Percentiles rank a stretch among this genome's conserved stretches.
These are phyloP conservation scores for Polypedilum pembai DNA, from an alignment of 1,140 invertebrate genomes.

Conservation along the genomic window DNA sequence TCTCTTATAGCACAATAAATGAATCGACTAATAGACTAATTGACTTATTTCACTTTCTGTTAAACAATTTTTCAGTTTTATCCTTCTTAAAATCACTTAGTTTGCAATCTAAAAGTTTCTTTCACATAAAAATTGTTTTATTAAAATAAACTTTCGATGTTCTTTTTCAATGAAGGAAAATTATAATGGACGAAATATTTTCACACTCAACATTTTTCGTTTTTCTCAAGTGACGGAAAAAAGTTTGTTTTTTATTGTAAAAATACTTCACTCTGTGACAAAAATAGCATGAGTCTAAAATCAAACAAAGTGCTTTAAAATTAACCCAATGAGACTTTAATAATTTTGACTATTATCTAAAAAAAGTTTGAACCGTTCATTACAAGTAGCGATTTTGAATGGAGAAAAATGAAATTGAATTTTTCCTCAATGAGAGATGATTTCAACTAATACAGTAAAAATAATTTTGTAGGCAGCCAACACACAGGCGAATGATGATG, in stretches of 20 bases:
- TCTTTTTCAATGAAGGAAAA: background rate
- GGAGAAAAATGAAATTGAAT: background rate
- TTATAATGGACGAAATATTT: conserved; percentile 10
- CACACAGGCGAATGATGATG: background rate
- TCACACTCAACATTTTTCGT: background rate
- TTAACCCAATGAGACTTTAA: background rate
- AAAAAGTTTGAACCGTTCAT: conserved; percentile 8
- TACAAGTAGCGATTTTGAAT: background rate
- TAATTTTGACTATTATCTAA: conserved; percentile 7
- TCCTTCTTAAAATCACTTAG: no score
- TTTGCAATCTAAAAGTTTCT: no score
- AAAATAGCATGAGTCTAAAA: no score
- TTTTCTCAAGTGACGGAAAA: background rate
- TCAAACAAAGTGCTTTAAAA: no score
- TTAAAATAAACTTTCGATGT: background rate
- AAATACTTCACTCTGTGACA: background rate
- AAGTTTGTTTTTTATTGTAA: background rate
- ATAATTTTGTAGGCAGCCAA: no score
- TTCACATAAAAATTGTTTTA: no score
- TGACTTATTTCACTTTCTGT: conserved; percentile 5
- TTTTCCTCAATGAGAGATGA: background rate
- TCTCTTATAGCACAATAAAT: background rate
- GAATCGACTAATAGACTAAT: conserved; percentile 1
- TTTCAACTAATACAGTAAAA: conserved; percentile 8
- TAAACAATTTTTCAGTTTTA: background rate